Base-by-base conservation (phyloP, 64 coral and sea anemone genomes). In the Pocillopora verrucosa region DNA sequence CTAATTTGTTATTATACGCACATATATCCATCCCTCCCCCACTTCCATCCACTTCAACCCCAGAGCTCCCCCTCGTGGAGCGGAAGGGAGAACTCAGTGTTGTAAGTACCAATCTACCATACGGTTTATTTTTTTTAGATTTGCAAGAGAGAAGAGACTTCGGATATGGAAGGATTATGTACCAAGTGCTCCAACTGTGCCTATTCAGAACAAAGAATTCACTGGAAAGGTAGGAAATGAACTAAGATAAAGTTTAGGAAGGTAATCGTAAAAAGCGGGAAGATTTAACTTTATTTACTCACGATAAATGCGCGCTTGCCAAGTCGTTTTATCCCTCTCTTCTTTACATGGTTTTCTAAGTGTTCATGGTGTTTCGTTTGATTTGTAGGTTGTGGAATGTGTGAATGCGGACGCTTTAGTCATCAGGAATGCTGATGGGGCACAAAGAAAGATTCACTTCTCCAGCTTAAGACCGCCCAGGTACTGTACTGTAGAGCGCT, bases 401-500 rank as follows among this genome's bases (percentile, higher is more conserved):
- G 91, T 98, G 59, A 98, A 98, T 86, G 93, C 91, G 13, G 96
- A 98, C 75, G 93, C 93, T 22, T 84, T 95, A 34, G 96, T 98
- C 72, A 75, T 95, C 20, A 95, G 72, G 93, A 84, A 41, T 34
- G 88, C 93, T 25, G 82, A 93, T 93, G 96, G 91, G 4, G 79
- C 63, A 79, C 89, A 86, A 24, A 95, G 92, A 83, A 98, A 98
- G 60, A 87, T 98, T 65, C 94, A 95, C 87, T 86, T 98, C 41
- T 98, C 96, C 13, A 98, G 96, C 87, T 88, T 98, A 82, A 92
- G 93, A 89, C 93, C 96, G 17, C 96, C 96, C 58, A 98, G 96
- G 96, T 95, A 90, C 59, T 22, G 3, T 35, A 1, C 58, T 2
- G 10, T 65, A 81, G 36, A 1, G 30, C 41, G 41, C 41, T 7